Evolutionary conservation across 2,797 vertebrate genomes (phyloP), one percentile per base, ranked within the genome.

Genomic region (Halcyon badia): DNA sequence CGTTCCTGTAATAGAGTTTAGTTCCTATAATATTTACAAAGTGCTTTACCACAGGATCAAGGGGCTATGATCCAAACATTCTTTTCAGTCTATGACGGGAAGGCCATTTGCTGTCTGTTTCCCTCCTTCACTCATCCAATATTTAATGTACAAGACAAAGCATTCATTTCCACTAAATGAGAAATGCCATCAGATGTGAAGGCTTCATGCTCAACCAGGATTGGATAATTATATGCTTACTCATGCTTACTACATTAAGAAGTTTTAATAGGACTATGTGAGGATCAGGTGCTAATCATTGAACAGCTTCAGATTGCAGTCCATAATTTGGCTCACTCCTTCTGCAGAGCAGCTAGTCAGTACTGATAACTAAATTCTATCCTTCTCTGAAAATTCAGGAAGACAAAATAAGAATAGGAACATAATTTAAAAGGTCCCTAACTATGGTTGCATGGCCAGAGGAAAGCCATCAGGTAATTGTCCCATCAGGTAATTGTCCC

Each of bases 161-260:
- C 77, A 76, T 41, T 91, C 66, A 24, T 91, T 90, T 82, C 56
- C 30, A 30, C 69, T 84, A 90, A 88, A 82, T 70, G 83, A 93
- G 83, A 95, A 51, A 94, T 95, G 73, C 97, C 95, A 91, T 93
- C 83, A 96, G 87, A 94, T 56, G 65, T 70, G 79, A 90, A 78
- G 58, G 54, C 49, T 86, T 87, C 79, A 44, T 37, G 83, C 80
- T 88, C 70, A 96, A 21, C 70, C 60, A 93, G 83, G 70, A 77
- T 49, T 11, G 1, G 77, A 62, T 97, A 97, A 97, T 95, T 51
- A 93, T 96, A 95, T 97, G 97, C 95, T 90, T 95, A 37, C 90
- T 94, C 96, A 96, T 79, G 93, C 90, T 94, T 89, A 83, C 88
- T 65, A 25, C 85, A 87, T 90, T 70, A 94, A 44, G 64, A 96